phyloP scores from a whole-genome alignment of 2,113 vertebrate genomes.

The Plectropomus leopardus region DNA sequence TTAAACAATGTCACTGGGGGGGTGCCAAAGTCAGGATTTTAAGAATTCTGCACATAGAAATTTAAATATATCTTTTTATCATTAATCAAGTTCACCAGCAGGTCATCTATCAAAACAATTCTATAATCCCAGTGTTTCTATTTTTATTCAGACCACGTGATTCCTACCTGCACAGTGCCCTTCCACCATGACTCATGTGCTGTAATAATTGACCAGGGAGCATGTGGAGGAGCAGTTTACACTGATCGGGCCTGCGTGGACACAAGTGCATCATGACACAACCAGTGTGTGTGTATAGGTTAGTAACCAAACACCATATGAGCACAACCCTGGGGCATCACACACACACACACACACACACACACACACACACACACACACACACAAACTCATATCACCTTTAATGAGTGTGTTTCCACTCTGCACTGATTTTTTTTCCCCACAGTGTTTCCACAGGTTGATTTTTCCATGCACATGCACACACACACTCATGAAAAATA shows the following conservation, averaged over 20 bases:
- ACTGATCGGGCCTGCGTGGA: slow-evolving; percentile 32
- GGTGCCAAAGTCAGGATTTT: no score
- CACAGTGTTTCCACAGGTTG: slow-evolving; percentile 44
- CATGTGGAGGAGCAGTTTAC: slow-evolving; percentile 25
- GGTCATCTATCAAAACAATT: not conserved
- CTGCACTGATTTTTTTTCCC: not conserved
- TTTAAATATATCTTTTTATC: not conserved
- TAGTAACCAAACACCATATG: slow-evolving; percentile 57
- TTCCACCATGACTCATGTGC: not conserved
- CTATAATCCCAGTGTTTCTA: not conserved
- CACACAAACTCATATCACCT: not conserved
- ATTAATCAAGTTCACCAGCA: not conserved
- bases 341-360: not conserved
- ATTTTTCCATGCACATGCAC: slow-evolving; percentile 45
- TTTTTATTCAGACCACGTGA: not conserved
- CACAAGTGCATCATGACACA: slow-evolving; percentile 54
- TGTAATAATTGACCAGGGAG: slow-evolving; percentile 44
- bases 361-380: slow-evolving; percentile 41
- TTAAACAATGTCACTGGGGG: no score
- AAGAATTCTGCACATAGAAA: no score
- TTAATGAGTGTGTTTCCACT: slow-evolving; percentile 74
- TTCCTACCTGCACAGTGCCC: not conserved
- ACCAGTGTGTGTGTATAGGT: slow-evolving; percentile 19
- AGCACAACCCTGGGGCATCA: slow-evolving; percentile 52
- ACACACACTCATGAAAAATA: slow-evolving; percentile 17